Percentiles rank a stretch among this genome's conserved stretches.
Evolutionary conservation across 1,140 invertebrate genomes (phyloP).

Genomic region (Solen grandis): DNA sequence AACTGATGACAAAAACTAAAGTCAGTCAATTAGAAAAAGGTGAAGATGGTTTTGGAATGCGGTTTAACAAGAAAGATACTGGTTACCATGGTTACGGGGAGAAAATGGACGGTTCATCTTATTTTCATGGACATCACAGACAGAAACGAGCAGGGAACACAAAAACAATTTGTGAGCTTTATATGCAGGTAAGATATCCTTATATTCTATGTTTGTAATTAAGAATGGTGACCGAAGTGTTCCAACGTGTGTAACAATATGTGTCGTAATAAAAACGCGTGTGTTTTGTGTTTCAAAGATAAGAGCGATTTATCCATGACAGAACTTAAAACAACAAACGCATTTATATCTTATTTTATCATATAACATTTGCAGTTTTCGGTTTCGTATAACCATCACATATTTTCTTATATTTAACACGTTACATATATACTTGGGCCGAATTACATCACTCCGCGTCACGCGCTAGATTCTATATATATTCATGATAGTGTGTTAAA

Average conservation of each 20-base stretch:
- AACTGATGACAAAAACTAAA: neutral
- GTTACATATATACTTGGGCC: too few species aligned
- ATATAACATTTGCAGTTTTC: neutral
- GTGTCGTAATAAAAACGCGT: neutral
- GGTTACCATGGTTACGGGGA: neutral
- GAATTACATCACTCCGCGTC: too few species aligned
- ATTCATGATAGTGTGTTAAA: too few species aligned
- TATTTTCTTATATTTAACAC: too few species aligned
- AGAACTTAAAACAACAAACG: neutral
- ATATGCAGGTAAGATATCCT: constrained; percentile 84
- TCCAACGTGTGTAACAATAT: neutral
- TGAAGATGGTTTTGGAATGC: neutral
- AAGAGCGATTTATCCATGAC: neutral
- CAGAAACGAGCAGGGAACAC: constrained; percentile 90
- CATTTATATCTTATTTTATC: neutral
- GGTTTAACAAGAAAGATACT: neutral
- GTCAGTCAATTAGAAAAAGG: neutral
- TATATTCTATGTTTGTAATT: neutral
- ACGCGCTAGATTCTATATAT: too few species aligned
- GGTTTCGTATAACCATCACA: too few species aligned
- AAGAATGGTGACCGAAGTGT: neutral
- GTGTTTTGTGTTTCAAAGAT: neutral
- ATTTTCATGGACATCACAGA: too few species aligned
- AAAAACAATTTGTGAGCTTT: constrained; percentile 91
- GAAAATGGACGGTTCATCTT: neutral